These are phyloP conservation scores for Ceratotherium simum DNA, from an alignment of 2,113 vertebrate genomes.

Conservation along the genomic window DNA sequence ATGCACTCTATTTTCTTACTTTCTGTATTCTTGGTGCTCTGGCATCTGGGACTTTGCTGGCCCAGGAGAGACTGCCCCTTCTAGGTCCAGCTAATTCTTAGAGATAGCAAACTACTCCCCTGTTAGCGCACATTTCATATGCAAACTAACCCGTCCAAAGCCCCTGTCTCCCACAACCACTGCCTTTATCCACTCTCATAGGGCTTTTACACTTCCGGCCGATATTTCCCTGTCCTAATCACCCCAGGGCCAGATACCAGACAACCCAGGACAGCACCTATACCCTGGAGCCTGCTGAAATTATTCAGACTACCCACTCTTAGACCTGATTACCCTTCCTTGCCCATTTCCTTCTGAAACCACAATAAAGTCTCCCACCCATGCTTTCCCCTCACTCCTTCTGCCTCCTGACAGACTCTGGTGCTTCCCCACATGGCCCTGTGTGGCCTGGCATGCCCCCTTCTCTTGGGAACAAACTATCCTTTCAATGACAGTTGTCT, in stretches of 20 bases:
- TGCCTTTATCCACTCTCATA: too few species aligned
- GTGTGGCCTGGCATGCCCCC: not conserved
- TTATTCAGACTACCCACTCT: not conserved
- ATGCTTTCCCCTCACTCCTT: not conserved
- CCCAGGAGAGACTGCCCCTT: not conserved
- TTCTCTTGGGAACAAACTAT: not conserved
- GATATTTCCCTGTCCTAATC: too few species aligned
- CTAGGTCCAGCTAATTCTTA: not conserved
- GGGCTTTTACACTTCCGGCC: too few species aligned
- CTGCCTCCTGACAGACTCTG: not conserved
- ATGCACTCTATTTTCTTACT: not conserved
- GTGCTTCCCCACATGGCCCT: not conserved
- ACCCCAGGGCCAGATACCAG: not conserved
- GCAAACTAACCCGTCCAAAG: not conserved
- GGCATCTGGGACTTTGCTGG: not conserved
- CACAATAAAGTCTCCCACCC: not conserved
- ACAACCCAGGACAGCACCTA: not conserved
- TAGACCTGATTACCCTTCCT: not conserved
- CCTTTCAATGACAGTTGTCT: not conserved
- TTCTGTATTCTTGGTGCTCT: not conserved
- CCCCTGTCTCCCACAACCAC: not conserved
- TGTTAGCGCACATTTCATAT: not conserved
- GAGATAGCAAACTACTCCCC: not conserved
- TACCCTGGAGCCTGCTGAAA: not conserved
- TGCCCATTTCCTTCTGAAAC: not conserved